Evolutionary conservation across 2,797 vertebrate genomes (phyloP).

Genomic region (Halcyon smyrnensis): DNA sequence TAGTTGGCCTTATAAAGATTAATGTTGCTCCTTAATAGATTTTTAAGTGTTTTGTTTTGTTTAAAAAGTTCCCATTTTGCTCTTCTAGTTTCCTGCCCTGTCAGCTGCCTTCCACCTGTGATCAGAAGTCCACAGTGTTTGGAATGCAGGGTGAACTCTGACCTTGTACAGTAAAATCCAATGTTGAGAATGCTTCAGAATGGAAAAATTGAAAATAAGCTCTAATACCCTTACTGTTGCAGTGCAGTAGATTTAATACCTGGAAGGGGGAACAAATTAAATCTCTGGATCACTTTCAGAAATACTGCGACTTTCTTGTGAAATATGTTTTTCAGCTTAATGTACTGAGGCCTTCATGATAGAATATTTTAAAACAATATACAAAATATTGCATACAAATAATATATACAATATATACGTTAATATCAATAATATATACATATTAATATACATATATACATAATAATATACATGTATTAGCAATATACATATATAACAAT

Average conservation of each 20-base stretch:
- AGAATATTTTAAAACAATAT: no score
- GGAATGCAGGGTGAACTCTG: neutral
- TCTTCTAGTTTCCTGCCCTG: neutral
- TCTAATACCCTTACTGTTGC: neutral
- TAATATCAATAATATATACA: no score
- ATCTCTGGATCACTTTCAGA: neutral
- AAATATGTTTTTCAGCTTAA: neutral
- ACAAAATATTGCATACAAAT: no score
- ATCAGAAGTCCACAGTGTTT: fast-evolving
- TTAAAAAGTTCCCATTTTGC: neutral
- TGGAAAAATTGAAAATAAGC: neutral
- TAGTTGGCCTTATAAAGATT: neutral
- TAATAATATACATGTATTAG: no score
- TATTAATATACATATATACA: no score
- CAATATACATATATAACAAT: no score
- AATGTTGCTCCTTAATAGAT: neutral
- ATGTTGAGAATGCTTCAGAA: neutral
- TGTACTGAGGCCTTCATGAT: no score
- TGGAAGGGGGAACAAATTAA: neutral
- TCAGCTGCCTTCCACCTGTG: neutral
- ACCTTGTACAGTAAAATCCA: neutral
- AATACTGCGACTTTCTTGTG: neutral
- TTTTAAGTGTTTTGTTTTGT: neutral
- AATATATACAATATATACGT: no score
- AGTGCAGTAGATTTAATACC: neutral